These are phyloP conservation scores for Centrocercus urophasianus DNA, from an alignment of 2,113 vertebrate species.

Conservation along the genomic window DNA sequence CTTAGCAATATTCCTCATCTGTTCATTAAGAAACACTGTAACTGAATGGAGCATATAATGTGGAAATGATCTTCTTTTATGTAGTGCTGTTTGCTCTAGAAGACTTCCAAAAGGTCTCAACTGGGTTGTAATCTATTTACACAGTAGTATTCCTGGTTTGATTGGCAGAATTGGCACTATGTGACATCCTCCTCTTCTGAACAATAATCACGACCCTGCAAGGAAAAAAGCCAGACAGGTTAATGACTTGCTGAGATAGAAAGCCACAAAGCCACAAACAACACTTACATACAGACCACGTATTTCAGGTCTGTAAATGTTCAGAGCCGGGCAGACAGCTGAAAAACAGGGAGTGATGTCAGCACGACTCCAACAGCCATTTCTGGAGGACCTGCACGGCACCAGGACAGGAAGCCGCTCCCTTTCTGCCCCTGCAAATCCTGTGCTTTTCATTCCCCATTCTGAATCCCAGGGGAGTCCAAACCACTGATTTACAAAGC, in stretches of 20 bases:
- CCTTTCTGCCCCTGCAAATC: neutral
- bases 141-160: slow-evolving; percentile 76
- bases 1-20: slow-evolving; percentile 79
- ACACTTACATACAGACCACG: fast-evolving
- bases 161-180: slow-evolving; percentile 82
- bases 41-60: slow-evolving; percentile 80
- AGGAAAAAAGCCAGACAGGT: slow-evolving; percentile 1
- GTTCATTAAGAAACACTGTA: slow-evolving; percentile 82
- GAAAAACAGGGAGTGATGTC: neutral
- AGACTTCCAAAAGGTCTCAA: slow-evolving; percentile 74
- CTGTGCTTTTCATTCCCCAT: neutral
- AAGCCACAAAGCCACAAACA: neutral
- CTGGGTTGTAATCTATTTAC: slow-evolving; percentile 84
- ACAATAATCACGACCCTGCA: slow-evolving; percentile 94
- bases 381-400: neutral
- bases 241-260: neutral
- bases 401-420: neutral
- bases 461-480: neutral
- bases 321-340: neutral
- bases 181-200: slow-evolving; percentile 96
- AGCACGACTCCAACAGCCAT: neutral
- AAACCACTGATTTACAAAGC: neutral
- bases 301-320: neutral
- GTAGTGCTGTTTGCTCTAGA: slow-evolving; percentile 74
- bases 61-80: slow-evolving; percentile 77